These are phyloP conservation scores for Drosophila sucinea DNA, from an alignment of 1,140 invertebrate species.

Conservation along the genomic window DNA sequence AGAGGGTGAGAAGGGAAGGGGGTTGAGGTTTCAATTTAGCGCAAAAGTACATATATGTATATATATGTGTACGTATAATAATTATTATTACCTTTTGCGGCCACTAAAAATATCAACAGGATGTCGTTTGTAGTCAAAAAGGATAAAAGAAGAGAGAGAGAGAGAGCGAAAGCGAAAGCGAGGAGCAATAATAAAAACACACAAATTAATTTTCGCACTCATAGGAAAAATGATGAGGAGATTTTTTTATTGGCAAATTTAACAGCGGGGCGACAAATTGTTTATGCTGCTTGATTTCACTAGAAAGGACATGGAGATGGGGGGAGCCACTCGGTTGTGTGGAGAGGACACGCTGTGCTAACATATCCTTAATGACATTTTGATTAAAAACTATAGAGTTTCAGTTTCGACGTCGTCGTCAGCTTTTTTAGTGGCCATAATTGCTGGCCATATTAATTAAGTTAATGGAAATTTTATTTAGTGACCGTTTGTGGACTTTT, in stretches of 20 bases:
- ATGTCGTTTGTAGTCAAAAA: constrained; percentile 41
- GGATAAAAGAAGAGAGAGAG: constrained; percentile 41
- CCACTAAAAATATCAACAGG: constrained; percentile 64
- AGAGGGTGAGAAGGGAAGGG: background rate
- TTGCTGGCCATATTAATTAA: constrained; percentile 70
- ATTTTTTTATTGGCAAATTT: constrained; percentile 72
- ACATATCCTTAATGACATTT: constrained; percentile 59
- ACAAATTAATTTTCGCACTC: constrained; percentile 63
- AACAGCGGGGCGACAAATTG: constrained; percentile 72
- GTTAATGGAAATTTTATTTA: constrained; percentile 78
- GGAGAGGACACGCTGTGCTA: constrained; percentile 53
- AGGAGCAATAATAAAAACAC: constrained; percentile 43
- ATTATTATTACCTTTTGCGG: constrained; percentile 55
- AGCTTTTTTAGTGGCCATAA: constrained; percentile 70
- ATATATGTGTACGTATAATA: constrained; percentile 25
- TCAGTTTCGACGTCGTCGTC: constrained; percentile 36
- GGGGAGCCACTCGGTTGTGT: background rate
- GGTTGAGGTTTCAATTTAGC: constrained; percentile 30
- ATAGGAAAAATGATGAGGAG: constrained; percentile 43
- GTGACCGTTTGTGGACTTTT: constrained; percentile 47
- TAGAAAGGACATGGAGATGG: background rate
- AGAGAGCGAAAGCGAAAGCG: background rate
- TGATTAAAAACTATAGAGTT: constrained; percentile 79
- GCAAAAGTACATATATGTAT: background rate
- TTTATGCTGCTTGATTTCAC: constrained; percentile 74